Evolutionary conservation across 1,140 invertebrate species (phyloP), one percentile per base, ranked within the genome.

Genomic region (Procambarus clarkii): DNA sequence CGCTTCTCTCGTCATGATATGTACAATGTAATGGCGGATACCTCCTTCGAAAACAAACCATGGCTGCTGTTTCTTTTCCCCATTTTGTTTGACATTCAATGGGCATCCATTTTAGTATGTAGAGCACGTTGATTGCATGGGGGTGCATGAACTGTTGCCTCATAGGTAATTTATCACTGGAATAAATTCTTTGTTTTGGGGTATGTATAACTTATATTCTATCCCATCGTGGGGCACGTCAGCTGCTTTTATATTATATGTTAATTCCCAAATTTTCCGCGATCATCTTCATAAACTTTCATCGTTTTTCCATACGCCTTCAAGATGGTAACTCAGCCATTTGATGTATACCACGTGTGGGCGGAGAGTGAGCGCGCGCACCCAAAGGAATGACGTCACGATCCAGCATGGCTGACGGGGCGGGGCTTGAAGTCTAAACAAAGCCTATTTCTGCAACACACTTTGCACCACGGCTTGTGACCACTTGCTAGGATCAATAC

Each of bases 361-460:
- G 89, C 89, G 89, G 89, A 58, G 74, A 86, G 58, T 85, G 76
- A 21, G 89, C 89, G 89, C 89, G 77, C 89, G 82, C 81, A 86
- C 44, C 58, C 9, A 11, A 86, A 85, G 82, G 89, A 71, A 91
- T 91, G 89, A 91, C 89, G 89, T 91, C 89, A 91, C 76, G 21
- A 91, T 91, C 89, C 89, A 91, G 82, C 89, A 91, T 91, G 89
- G 89, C 89, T 86, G 89, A 77, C 89, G 81, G 89, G 89, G 89
- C 89, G 89, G 89, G 54, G 89, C 89, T 71, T 79, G 45, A 21
- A 79, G 21, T 64, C 82, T 69, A 91, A 91, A 91, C 89, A 91
- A 91, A 86, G 89, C 89, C 89, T 85, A 91, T 91, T 91, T 91
- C 83, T 91, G 82, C 89, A 91, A 79, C 89, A 85, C 60, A 79